Evolutionary conservation across 1,140 invertebrate species (phyloP).

Genomic region (Drosophila teissieri): DNA sequence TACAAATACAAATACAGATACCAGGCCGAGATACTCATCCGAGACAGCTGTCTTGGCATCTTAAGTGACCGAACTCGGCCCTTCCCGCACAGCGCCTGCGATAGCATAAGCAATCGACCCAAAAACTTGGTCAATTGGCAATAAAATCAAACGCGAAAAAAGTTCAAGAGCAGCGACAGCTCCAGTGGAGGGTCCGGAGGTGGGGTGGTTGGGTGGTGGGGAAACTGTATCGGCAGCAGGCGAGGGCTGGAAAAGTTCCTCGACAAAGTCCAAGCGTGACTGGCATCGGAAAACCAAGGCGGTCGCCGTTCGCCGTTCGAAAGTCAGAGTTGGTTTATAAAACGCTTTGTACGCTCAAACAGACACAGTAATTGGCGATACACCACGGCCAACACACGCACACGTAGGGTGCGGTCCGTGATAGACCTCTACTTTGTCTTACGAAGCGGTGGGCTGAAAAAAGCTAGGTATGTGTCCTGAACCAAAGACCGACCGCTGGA

Average conservation of each 20-base stretch:
- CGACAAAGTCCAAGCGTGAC: conserved; percentile 77
- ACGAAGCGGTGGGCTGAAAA: conserved; percentile 9
- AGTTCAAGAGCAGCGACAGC: conserved; percentile 62
- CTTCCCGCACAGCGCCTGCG: conserved; percentile 1
- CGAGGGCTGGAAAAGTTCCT: conserved; percentile 57
- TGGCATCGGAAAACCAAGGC: conserved; percentile 62
- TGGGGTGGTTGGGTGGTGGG: background rate
- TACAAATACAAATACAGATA: conserved; percentile 16
- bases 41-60: conserved; percentile 64
- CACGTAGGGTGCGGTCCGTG: conserved; percentile 23
- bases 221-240: no score
- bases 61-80: conserved; percentile 45
- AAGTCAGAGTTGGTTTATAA: conserved; percentile 72
- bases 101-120: conserved; percentile 68
- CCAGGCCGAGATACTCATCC: conserved; percentile 50
- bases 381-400: conserved; percentile 27
- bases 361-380: conserved; percentile 82
- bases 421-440: conserved; percentile 51
- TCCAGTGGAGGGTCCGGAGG: background rate
- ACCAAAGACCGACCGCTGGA: background rate
- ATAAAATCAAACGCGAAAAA: conserved; percentile 82
- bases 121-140: conserved; percentile 81
- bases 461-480: background rate
- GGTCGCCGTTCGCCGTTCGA: conserved; percentile 8
- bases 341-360: conserved; percentile 82